phyloP scores from a whole-genome alignment of 2,888 invertebrate species.

The Caenorhabditis plicata region DNA sequence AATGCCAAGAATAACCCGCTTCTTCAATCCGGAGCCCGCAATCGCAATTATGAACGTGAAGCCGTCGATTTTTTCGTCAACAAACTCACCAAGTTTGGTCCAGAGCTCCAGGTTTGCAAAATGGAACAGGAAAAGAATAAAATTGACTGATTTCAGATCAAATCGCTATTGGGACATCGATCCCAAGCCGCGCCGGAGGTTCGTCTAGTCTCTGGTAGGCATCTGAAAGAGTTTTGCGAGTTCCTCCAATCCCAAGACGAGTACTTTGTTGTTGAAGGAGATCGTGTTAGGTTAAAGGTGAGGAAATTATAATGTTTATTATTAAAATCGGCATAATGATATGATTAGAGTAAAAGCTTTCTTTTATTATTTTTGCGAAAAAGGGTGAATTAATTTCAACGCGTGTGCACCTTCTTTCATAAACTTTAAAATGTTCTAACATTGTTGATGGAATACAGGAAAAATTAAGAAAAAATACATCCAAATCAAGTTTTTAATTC shows the following conservation, averaged over 20 bases:
- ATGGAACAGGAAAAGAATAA: no score
- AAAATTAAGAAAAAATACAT: no score
- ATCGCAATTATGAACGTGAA: conserved; percentile 83
- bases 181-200: conserved; percentile 88
- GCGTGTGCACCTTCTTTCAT: no score
- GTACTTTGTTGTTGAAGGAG: conserved; percentile 76
- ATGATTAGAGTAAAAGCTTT: background rate
- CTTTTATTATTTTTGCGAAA: no score
- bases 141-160: no score
- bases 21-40: conserved; percentile 45
- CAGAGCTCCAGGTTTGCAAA: no score
- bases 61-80: conserved; percentile 95
- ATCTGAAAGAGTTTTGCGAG: conserved; percentile 88
- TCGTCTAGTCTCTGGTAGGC: conserved; percentile 89
- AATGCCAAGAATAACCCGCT: conserved; percentile 64
- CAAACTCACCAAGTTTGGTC: conserved; percentile 90
- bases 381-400: no score
- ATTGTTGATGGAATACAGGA: no score
- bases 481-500: no score
- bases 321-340: background rate
- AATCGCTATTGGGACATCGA: conserved; percentile 93
- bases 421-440: no score
- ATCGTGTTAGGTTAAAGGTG: conserved; percentile 60
- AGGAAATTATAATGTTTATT: background rate
- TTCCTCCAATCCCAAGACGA: conserved; percentile 83